Base-by-base conservation (phyloP, 2,797 vertebrate species). In the Sebastiscus albofasciatus region DNA sequence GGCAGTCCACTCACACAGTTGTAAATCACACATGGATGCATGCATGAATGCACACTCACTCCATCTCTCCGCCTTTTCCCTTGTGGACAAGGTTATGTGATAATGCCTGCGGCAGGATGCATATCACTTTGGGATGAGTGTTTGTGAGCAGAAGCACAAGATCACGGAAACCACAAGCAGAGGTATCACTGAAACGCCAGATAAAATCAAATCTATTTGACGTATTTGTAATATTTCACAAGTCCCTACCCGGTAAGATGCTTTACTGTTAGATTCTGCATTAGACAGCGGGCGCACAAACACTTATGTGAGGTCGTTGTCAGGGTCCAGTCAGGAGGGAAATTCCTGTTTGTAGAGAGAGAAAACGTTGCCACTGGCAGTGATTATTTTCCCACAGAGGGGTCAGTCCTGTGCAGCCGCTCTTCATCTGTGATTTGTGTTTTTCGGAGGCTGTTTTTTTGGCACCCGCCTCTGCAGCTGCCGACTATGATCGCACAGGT, bases 11-110 rank as follows among this genome's bases (percentile, higher is more conserved):
- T 83, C 76, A 65, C 87, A 74, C 14, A 20, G 58, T 70, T 66
- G 70, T 69, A 78, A 72, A 71, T 86, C 61, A 64, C 61, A 39
- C 61, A 39, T 64, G 8, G 60, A 66, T 56, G 64, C 67, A 76
- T 62, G 55, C 75, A 75, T 59, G 70, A 27, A 12, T 54, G 61
- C 81, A 46, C 49, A 59, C n/a, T 42, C n/a, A 12, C n/a, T 24
- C 34, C 10, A n/a, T 59, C 58, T 69, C 55, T 14, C 67, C 6
- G 77, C 52, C 18, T 75, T 49, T 26, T 55, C 34, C 68, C 54
- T 67, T 52, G 56, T 71, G 60, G 75, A 80, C 75, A 82, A 81
- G 69, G 79, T 83, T 54, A 76, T 64, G 60, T 54, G 80, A 86
- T 86, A 60, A 86, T 20, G 66, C 80, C 67, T 76, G 22, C 22